Percentiles rank a stretch among this genome's conserved stretches.
Conservation (phyloP, 2,113 vertebrate species). For the Maccullochella peelii region DNA sequence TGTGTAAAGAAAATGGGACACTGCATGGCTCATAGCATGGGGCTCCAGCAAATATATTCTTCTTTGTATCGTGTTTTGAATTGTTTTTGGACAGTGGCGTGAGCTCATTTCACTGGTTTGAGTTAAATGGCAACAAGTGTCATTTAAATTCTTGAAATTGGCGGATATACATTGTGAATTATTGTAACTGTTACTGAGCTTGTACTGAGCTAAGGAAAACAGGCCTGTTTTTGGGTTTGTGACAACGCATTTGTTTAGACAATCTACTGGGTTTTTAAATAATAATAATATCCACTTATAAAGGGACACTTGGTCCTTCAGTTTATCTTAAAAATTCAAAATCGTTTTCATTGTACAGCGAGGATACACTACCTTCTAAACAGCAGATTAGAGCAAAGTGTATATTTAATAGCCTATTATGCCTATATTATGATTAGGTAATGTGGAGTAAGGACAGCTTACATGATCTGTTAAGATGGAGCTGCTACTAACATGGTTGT, state of each 20-base stretch:
- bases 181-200: background rate
- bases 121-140: slow-evolving; percentile 33
- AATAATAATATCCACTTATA: background rate
- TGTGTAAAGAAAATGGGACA: background rate
- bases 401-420: background rate
- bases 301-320: background rate
- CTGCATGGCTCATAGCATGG: background rate
- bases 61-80: background rate
- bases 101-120: background rate
- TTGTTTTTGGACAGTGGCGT: background rate
- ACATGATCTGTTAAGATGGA: slow-evolving; percentile 9
- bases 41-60: background rate
- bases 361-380: background rate
- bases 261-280: background rate
- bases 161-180: background rate
- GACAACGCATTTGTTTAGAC: background rate
- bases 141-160: background rate
- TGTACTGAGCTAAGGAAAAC: background rate
- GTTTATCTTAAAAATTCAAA: background rate
- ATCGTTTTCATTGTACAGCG: background rate
- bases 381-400: background rate
- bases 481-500: slow-evolving; percentile 27
- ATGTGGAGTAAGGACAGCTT: background rate
- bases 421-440: background rate
- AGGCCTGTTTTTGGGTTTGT: background rate